These are phyloP conservation scores for Scrobipalpa costella DNA, from an alignment of 2,888 invertebrate genomes.

Conservation along the genomic window DNA sequence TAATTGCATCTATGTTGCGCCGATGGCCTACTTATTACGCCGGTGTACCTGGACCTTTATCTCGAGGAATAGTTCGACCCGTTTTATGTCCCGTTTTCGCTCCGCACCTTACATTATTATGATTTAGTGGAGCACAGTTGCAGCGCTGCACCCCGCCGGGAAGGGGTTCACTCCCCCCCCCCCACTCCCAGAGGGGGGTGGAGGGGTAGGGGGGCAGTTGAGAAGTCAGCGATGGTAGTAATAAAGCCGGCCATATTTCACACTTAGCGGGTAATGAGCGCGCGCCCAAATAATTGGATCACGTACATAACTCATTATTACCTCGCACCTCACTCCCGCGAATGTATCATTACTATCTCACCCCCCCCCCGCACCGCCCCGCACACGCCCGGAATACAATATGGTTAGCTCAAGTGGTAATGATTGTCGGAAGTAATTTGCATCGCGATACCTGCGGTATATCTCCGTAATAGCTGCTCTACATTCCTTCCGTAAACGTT, in stretches of 20 bases:
- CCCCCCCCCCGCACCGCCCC: conserved; percentile 32
- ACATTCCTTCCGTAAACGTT: neutral
- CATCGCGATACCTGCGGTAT: conserved; percentile 3
- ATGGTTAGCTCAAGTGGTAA: conserved; percentile 48
- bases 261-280: conserved; percentile 82
- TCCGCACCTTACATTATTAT: conserved; percentile 74
- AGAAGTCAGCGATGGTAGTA: conserved; percentile 70
- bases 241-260: conserved; percentile 81
- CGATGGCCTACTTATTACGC: conserved; percentile 16
- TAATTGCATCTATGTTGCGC: conserved; percentile 12
- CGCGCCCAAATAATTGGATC: conserved; percentile 82
- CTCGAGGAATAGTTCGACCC: conserved; percentile 26
- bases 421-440: conserved; percentile 8
- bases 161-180: conserved; percentile 29
- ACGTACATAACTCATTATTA: conserved; percentile 83
- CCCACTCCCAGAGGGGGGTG: conserved; percentile 26
- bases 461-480: conserved; percentile 5
- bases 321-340: conserved; percentile 76
- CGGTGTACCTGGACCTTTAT: neutral
- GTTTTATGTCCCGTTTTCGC: conserved; percentile 42
- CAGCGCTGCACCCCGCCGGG: conserved; percentile 57
- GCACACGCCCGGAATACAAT: conserved; percentile 42
- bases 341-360: conserved; percentile 73
- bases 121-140: conserved; percentile 74
- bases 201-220: conserved; percentile 40